Percentiles rank a stretch among this genome's conserved stretches.
phyloP scores from a whole-genome alignment of 2,888 invertebrate species.

The Limenitis camilla region DNA sequence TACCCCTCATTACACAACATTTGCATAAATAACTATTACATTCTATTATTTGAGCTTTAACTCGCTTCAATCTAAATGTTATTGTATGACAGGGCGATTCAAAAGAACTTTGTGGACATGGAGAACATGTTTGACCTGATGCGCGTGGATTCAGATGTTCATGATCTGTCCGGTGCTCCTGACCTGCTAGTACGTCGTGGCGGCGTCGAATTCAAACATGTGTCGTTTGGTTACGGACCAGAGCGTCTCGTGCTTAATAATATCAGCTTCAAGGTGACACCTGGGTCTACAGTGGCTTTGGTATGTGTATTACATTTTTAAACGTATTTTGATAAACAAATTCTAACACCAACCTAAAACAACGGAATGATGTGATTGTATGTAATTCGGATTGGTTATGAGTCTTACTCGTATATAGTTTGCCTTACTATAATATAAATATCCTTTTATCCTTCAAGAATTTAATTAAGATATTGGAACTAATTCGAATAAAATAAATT shows the following conservation, averaged over 20 bases:
- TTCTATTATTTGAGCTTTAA: no score
- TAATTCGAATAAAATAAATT: no score
- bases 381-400: not conserved
- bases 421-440: no score
- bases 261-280: constrained; percentile 84
- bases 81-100: constrained; percentile 83
- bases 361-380: no score
- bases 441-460: no score
- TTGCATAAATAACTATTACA: no score
- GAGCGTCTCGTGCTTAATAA: constrained; percentile 85
- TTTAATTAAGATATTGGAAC: no score
- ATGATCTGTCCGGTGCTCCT: constrained; percentile 86
- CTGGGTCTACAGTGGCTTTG: constrained; percentile 90
- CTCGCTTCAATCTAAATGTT: not conserved
- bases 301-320: constrained; percentile 51
- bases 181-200: constrained; percentile 81
- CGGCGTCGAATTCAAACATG: constrained; percentile 90
- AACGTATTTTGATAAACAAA: no score
- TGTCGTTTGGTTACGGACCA: constrained; percentile 90
- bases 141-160: constrained; percentile 88
- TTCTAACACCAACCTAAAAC: no score
- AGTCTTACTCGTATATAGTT: no score
- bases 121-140: constrained; percentile 99
- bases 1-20: no score
- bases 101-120: constrained; percentile 99